Evolutionary conservation across 1,140 invertebrate species (phyloP), one percentile per base, ranked within the genome.

Genomic region (Brachionus plicatilis): DNA sequence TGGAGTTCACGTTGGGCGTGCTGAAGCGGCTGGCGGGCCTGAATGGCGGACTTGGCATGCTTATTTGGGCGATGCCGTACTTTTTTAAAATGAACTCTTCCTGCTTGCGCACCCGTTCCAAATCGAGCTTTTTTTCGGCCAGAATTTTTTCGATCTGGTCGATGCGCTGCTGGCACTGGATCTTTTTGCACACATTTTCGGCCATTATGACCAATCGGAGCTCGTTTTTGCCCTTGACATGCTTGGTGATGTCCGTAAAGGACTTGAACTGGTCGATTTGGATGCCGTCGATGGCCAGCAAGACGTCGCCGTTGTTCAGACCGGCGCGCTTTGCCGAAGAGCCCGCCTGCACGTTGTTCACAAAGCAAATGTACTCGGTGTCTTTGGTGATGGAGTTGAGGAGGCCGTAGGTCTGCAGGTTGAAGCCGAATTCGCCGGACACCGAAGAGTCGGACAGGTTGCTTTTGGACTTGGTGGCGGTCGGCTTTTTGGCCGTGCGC

Each of bases 261-360:
- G 79, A 82, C 24, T 82, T 82, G 29, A 82, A 82, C 41, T 82
- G 79, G 20, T 68, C 65, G 7, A 82, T 68, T 41, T 68, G 79
- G 3, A 68, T 45, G 17, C 53, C 53, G 41, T 82, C 79, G 27
- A 82, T 45, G 50, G 53, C 65, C 5, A 82, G 43, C 24, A 82
- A 20, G 4, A 82, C 53, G 27, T 82, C 79, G 41, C 79, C 79
- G 5, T 82, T 68, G 53, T 68, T 65, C 20, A 82, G 9, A n/a
- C 79, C 79, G 53, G 79, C 79, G 20, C 53, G 20, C 45, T 82
- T 82, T 3, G 79, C 79, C 27, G 65, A 37, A 5, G 79, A 82
- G 33, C 43, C 12, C 4, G 53, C 7, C 29, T 82, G 53, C 9
- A 82, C 79, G 65, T 68, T 82, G 43, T 82, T 82, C 29, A 82